Evolutionary conservation across 1,140 invertebrate genomes (phyloP).

Genomic region (Periplaneta americana): DNA sequence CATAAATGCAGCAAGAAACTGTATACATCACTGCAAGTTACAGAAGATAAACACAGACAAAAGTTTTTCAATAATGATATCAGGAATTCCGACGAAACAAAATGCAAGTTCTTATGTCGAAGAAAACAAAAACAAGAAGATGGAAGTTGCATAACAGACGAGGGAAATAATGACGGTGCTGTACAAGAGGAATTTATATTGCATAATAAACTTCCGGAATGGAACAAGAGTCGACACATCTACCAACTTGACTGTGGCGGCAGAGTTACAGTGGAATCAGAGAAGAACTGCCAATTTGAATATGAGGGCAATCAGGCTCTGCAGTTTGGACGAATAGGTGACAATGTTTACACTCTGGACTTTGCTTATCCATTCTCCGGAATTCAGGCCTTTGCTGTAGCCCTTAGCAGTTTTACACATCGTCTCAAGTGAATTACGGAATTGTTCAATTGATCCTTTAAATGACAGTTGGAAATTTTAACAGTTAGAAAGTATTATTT

Average conservation of each 20-base stretch:
- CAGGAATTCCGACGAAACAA: too few species aligned
- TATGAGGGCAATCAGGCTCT: not conserved
- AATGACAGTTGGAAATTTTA: too few species aligned
- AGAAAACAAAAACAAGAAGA: too few species aligned
- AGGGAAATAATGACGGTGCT: too few species aligned
- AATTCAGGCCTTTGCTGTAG: constrained; percentile 1
- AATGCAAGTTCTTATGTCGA: too few species aligned
- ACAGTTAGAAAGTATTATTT: too few species aligned
- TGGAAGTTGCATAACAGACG: too few species aligned
- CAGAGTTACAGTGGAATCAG: constrained; percentile 1
- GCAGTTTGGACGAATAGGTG: not conserved
- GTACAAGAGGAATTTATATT: not conserved
- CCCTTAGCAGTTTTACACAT: constrained; percentile 3
- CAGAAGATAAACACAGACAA: not conserved
- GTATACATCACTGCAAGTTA: too few species aligned
- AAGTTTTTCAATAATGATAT: not conserved
- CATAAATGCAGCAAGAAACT: too few species aligned
- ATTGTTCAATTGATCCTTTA: too few species aligned
- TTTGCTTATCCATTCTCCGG: not conserved
- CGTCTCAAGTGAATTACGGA: not conserved
- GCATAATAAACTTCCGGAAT: not conserved
- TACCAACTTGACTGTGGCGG: constrained; percentile 3
- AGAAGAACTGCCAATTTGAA: constrained; percentile 5
- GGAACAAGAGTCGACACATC: not conserved
- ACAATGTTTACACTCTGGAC: not conserved